Evolutionary conservation across 2,888 invertebrate genomes (phyloP).

Genomic region (Antheraea assamensis): DNA sequence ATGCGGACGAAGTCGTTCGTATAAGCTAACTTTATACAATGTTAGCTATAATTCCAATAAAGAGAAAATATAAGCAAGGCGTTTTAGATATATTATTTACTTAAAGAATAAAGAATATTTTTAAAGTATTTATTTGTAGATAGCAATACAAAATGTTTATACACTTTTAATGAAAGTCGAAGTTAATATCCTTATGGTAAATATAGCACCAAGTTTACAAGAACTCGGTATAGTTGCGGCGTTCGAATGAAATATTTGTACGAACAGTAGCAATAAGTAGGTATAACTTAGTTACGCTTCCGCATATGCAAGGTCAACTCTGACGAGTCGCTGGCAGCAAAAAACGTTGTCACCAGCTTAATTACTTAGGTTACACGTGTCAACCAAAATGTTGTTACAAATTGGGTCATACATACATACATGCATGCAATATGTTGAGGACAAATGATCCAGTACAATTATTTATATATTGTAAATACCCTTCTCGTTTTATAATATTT

Average conservation of each 20-base stretch:
- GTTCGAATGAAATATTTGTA: conserved; percentile 24
- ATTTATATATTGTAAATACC: no score
- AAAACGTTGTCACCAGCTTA: conserved; percentile 42
- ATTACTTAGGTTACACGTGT: conserved; percentile 29
- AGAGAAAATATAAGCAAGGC: not conserved
- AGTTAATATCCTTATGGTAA: not conserved
- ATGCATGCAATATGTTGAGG: not conserved
- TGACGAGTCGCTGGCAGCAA: conserved; percentile 45
- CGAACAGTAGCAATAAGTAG: conserved; percentile 39
- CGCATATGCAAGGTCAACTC: conserved; percentile 61
- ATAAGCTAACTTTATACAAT: no score
- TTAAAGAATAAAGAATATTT: not conserved
- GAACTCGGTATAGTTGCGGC: not conserved
- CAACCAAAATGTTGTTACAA: conserved; percentile 18
- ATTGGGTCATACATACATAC: not conserved
- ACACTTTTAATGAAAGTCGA: not conserved
- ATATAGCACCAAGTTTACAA: not conserved
- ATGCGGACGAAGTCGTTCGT: no score
- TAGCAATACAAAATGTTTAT: not conserved
- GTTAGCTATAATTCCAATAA: not conserved
- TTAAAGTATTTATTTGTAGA: not conserved
- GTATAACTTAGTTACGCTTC: conserved; percentile 58
- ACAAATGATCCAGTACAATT: no score
- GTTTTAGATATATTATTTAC: not conserved
- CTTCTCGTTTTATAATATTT: no score